Percentiles rank a stretch among this genome's conserved stretches.
These are phyloP conservation scores for Hydrophis major DNA, from an alignment of 2,797 vertebrate species.

Conservation along the genomic window DNA sequence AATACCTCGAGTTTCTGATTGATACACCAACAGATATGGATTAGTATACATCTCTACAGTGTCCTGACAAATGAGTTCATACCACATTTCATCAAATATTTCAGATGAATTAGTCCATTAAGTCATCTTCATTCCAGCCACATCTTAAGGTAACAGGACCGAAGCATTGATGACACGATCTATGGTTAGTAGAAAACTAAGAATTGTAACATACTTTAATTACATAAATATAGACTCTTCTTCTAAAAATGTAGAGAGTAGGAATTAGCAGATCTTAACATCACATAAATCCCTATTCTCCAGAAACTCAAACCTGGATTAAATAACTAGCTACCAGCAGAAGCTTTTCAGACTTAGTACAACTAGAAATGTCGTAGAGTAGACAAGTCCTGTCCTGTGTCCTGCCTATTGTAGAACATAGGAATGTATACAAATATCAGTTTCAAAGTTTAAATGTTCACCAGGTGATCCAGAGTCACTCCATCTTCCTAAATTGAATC, in stretches of 20 bases:
- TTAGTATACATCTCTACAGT: neutral
- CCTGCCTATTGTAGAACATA: neutral
- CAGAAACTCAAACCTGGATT: neutral
- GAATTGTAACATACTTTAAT: neutral
- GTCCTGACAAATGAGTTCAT: neutral
- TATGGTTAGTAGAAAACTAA: neutral
- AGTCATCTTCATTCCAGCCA: neutral
- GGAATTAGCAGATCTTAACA: neutral
- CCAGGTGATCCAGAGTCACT: neutral
- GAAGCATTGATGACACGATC: neutral
- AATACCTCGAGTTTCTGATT: neutral
- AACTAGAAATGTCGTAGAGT: neutral
- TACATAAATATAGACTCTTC: neutral
- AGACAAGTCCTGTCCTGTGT: neutral
- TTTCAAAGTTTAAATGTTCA: neutral
- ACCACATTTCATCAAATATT: neutral
- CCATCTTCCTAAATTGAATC: neutral
- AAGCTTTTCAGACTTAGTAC: neutral
- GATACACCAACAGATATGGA: neutral
- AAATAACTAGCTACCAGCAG: neutral
- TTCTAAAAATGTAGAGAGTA: neutral
- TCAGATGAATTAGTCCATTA: neutral
- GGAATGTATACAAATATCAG: neutral
- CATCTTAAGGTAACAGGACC: neutral
- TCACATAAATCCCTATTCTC: neutral